Evolutionary conservation across 2,888 invertebrate species (phyloP), one percentile per base, ranked within the genome.

Genomic region (Furcula furcula): DNA sequence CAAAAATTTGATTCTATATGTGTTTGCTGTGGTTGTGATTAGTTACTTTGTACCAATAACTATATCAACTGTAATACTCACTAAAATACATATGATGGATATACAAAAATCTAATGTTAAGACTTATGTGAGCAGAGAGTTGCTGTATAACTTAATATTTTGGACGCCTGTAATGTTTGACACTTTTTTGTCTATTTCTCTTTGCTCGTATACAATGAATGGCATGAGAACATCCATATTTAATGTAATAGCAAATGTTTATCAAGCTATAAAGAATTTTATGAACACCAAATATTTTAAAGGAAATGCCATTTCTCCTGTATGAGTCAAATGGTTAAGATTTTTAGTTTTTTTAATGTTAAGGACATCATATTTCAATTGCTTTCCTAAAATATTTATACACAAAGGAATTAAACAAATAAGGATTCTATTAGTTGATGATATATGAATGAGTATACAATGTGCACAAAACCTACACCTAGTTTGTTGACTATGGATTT

Each of bases 161-260:
- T 89, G 89, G 89, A 81, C 79, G 10, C 88, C 88, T 0, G 78
- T 84, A 0, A 80, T 87, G 76, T 79, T 89, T 55, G 86, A 89
- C 40, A 81, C 81, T 18, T 77, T 85, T 54, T 36, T 89, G 4
- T 82, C 87, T 1, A 46, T 86, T 7, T 57, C 83, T 28, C 40
- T 84, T 21, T 89, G 89, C 62, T 73, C 84, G 0, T 84, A 80
- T 39, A 56, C 75, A 1, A 80, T 73, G 65, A 68, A 77, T 36
- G 72, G 77, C 1, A 65, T 65, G 42, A 68, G 76, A 36, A 76
- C 81, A 13, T 78, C 83, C 1, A 50, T 87, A 34, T 76, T 89
- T 10, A 82, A 79, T 55, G 62, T 80, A 0, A 61, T 83, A n/a
- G 87, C 88, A 1, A 89, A 89, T 65, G 59, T 87, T 3, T 89